Evolutionary conservation across 2,888 invertebrate species (phyloP), one percentile per base, ranked within the genome.

Genomic region (Drosophila fulvimacula): DNA sequence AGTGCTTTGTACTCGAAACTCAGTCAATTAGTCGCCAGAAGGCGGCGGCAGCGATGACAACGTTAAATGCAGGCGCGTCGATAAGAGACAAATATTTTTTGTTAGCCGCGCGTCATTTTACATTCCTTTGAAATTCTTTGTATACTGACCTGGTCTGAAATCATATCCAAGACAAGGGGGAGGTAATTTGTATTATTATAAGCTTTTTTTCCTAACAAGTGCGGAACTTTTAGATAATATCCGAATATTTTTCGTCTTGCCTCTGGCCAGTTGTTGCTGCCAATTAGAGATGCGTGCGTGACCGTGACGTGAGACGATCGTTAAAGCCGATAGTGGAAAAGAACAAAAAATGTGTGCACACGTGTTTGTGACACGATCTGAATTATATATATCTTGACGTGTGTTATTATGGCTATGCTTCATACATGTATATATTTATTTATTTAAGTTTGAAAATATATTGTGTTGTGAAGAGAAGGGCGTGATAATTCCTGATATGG

Each of bases 1-100:
- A 85, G 85, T 82, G 80, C 77, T 79, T 76, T 76, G 76, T 77
- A 77, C 76, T 77, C 77, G 61, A 73, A 69, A 67, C 69, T 76
- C 69, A 77, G 76, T 76, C 76, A 76, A 76, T 76, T 82, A 74
- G 78, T 78, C 78, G 78, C 68, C 75, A 69, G 52, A 73, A 73
- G 70, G 73, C 73, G 77, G 70, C 78, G 73, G 60, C 74, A 68
- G 51, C 63, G 73, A 64, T 66, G 75, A 66, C 71, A 71, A 66
- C 73, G 60, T 10, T 9, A 48, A 53, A 57, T 58, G 67, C 57
- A 52, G 49, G 57, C 66, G 59, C 62, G 19, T 63, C 59, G 49
- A 62, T 66, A 62, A 65, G 46, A 60, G 27, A 59, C 30, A 52
- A 68, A 32, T 17, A 49, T 52, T 32, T 32, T 52, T 39, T 42